These are phyloP conservation scores for Anas platyrhynchos DNA, from an alignment of 2,113 vertebrate genomes.

Conservation along the genomic window DNA sequence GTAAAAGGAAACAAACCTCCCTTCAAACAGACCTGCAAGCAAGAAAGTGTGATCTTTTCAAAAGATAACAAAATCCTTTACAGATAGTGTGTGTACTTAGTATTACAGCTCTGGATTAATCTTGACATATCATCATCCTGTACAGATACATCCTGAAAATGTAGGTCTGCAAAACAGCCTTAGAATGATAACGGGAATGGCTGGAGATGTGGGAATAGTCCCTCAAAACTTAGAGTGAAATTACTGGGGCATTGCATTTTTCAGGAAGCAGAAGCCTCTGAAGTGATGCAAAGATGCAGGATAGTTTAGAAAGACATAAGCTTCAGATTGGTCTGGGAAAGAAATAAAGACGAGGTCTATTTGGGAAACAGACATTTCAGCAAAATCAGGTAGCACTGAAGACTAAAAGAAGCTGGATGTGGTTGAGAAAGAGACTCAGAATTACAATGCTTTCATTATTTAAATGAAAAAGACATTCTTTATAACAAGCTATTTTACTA, in stretches of 20 bases:
- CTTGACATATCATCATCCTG: not conserved
- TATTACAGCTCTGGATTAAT: conserved; percentile 15
- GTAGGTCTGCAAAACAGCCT: not conserved
- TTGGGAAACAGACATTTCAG: not conserved
- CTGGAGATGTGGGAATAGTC: not conserved
- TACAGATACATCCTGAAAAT: not conserved
- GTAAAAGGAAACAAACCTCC: not conserved
- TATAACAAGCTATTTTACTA: not conserved
- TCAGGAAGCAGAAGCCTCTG: not conserved
- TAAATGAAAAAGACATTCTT: not conserved
- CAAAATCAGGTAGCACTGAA: not conserved
- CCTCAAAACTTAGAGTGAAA: not conserved
- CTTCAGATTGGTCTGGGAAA: not conserved
- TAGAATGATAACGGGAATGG: not conserved
- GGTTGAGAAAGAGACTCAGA: not conserved
- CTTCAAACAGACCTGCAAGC: not conserved
- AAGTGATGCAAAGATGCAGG: not conserved
- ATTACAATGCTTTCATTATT: not conserved
- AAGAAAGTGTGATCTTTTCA: not conserved
- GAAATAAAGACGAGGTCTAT: not conserved
- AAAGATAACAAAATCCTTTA: conserved; percentile 19
- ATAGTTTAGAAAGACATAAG: not conserved
- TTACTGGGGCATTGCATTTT: not conserved
- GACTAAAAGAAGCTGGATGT: not conserved
- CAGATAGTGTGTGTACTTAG: not conserved